Conservation (phyloP, 2,888 invertebrate species). For the Plebejus anna region DNA sequence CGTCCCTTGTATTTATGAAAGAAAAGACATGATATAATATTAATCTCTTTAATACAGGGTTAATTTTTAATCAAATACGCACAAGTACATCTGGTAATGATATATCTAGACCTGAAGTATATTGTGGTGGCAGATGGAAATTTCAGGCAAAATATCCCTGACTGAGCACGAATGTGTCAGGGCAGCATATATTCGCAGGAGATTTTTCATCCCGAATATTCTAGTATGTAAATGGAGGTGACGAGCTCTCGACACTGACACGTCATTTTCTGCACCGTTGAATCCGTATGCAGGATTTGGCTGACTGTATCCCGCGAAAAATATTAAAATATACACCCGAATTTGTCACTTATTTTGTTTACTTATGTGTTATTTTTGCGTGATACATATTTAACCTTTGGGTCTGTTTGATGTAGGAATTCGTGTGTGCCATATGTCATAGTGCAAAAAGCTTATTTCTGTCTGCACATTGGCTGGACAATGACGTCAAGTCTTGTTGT, state of each 20-base stretch:
- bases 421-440: slow-evolving; percentile 29
- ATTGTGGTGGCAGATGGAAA: neutral
- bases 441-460: slow-evolving; percentile 33
- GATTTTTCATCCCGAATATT: slow-evolving; percentile 23
- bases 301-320: slow-evolving; percentile 36
- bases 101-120: too few relatives aligned
- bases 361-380: slow-evolving; percentile 16
- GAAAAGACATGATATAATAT: too few relatives aligned
- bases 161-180: neutral
- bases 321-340: neutral
- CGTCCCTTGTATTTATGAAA: too few relatives aligned
- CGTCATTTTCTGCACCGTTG: slow-evolving; percentile 69
- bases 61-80: too few relatives aligned
- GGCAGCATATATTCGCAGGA: neutral
- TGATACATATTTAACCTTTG: neutral
- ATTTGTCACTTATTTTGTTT: neutral
- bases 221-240: slow-evolving; percentile 40
- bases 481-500: slow-evolving; percentile 43
- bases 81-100: too few relatives aligned
- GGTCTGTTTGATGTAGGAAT: neutral
- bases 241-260: slow-evolving; percentile 55
- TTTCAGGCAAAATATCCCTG: neutral
- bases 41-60: too few relatives aligned
- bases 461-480: slow-evolving; percentile 31
- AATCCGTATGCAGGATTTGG: slow-evolving; percentile 53